Percentiles rank a stretch among this genome's conserved stretches.
Conservation (phyloP, 2,888 invertebrate species). For the Iphiclides podalirius region DNA sequence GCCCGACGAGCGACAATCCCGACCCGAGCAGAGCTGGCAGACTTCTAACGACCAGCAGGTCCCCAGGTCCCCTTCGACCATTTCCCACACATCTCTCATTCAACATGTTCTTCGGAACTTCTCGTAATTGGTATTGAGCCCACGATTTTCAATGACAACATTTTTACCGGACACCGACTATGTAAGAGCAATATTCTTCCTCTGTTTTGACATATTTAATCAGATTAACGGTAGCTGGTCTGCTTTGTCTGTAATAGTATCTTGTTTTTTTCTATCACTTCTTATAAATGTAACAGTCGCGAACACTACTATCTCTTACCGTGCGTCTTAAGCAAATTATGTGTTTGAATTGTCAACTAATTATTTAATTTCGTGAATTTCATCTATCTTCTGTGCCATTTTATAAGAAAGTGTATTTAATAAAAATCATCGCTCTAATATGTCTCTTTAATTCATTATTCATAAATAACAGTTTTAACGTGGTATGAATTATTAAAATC, state of each 20-base stretch:
- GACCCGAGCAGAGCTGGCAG: constrained; percentile 6
- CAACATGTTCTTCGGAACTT: constrained; percentile 12
- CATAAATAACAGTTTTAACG: no score
- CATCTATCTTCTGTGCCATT: no score
- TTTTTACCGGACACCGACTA: background rate
- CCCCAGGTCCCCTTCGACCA: background rate
- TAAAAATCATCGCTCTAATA: no score
- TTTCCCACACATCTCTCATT: constrained; percentile 11
- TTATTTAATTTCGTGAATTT: no score
- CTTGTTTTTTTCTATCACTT: background rate
- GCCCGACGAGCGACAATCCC: background rate
- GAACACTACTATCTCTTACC: background rate
- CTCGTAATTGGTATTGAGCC: background rate
- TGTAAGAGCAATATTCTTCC: background rate
- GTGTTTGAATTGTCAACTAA: no score
- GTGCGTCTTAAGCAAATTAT: no score
- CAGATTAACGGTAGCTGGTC: background rate
- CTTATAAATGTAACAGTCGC: background rate
- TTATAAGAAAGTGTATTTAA: no score
- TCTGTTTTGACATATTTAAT: background rate
- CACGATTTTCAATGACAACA: no score
- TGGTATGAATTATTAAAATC: no score
- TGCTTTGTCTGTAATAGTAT: background rate
- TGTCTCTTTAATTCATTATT: no score
- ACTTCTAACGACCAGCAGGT: constrained; percentile 3